phyloP scores from a whole-genome alignment of 2,113 vertebrate species.

The Meles meles region DNA sequence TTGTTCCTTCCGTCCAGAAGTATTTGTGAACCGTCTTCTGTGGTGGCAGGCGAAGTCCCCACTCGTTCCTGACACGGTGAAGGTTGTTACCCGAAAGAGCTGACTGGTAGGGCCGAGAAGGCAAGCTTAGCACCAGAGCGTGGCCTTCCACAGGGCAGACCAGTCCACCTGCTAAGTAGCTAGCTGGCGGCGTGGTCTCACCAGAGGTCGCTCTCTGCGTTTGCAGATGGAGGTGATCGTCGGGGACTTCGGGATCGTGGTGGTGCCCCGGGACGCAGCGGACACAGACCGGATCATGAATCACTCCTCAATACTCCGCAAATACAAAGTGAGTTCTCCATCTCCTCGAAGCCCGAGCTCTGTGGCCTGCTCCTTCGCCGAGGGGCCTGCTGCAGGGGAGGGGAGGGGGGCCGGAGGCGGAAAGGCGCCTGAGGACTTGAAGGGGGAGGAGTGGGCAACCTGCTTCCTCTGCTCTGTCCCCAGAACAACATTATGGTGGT shows the following conservation, averaged over 20 bases:
- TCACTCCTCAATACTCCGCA: conserved; percentile 97
- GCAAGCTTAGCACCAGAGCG: background rate
- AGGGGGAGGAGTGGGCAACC: rapidly evolving
- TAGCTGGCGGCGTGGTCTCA: background rate
- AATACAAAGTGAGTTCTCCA: conserved; percentile 90
- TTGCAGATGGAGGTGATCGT: conserved; percentile 98
- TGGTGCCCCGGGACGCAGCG: conserved; percentile 93
- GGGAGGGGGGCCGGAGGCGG: background rate
- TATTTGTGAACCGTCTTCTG: background rate
- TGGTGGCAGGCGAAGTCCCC: background rate
- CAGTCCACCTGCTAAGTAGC: background rate
- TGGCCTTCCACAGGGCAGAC: background rate
- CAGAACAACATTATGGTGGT: conserved; percentile 96
- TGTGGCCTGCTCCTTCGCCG: background rate
- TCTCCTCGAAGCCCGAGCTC: background rate
- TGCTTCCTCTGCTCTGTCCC: background rate
- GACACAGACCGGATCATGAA: conserved; percentile 97
- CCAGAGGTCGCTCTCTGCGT: background rate
- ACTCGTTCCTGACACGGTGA: background rate
- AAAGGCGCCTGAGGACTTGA: background rate
- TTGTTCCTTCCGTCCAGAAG: background rate
- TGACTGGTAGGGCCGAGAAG: background rate
- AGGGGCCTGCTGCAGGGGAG: background rate
- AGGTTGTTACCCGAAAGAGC: background rate
- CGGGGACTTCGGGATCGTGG: conserved; percentile 97